Conservation (phyloP, 2,113 vertebrate species). For the Syngnathus floridae region DNA sequence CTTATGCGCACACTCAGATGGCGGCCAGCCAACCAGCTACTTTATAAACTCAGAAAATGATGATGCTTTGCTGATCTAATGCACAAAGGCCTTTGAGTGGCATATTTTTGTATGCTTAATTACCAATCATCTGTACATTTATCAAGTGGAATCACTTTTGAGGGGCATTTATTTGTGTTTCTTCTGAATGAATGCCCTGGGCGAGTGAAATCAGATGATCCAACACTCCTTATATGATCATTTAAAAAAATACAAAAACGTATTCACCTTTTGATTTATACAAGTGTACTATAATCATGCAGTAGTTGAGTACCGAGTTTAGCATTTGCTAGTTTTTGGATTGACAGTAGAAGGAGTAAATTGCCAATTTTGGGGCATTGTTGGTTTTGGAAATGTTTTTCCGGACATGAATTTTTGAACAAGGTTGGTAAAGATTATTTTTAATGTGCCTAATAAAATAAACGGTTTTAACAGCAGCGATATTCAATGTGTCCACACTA, state of each 20-base stretch:
- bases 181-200: neutral
- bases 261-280: neutral
- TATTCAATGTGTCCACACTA: neutral
- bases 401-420: neutral
- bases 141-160: neutral
- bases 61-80: conserved; percentile 11
- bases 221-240: conserved; percentile 14
- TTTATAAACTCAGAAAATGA: neutral
- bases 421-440: neutral
- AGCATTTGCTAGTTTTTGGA: neutral
- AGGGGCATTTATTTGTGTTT: conserved; percentile 8
- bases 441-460: neutral
- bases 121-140: neutral
- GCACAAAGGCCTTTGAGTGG: conserved; percentile 44
- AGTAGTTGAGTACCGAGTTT: neutral
- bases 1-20: neutral
- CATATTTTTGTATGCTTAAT: conserved; percentile 36
- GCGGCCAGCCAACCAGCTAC: neutral
- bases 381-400: neutral
- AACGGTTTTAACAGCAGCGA: neutral
- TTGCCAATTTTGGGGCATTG: neutral
- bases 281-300: neutral
- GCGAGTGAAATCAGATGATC: neutral
- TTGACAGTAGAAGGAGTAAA: neutral
- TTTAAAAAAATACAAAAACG: neutral